A percentile compares a stretch with the other conserved stretches of the same genome.
phyloP scores from a whole-genome alignment of 2,888 invertebrate species.

The Athrips mouffetella region DNA sequence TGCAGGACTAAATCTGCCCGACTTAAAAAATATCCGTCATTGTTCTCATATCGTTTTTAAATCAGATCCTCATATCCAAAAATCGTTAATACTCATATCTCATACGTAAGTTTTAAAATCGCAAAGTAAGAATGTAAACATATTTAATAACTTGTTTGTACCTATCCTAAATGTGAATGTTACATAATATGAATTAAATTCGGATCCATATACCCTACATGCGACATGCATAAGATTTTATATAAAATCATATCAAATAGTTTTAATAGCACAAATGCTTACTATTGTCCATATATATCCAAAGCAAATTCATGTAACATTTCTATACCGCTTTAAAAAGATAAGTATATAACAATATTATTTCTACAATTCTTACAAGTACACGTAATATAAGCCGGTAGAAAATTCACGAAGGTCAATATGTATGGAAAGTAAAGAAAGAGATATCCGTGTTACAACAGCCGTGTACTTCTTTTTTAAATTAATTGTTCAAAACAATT shows the following conservation, averaged over 20 bases:
- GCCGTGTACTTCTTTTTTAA: too few relatives aligned
- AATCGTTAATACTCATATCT: slow-evolving; percentile 30
- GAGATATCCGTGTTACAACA: too few relatives aligned
- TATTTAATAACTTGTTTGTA: slow-evolving; percentile 37
- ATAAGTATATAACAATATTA: too few relatives aligned
- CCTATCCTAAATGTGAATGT: slow-evolving; percentile 55
- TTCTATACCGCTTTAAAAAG: too few relatives aligned
- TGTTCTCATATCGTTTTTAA: slow-evolving; percentile 41
- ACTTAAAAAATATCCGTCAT: not conserved
- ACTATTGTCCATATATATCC: slow-evolving; percentile 45
- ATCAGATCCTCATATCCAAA: not conserved
- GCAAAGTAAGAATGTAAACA: slow-evolving; percentile 14
- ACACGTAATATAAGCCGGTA: too few relatives aligned
- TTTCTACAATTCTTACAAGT: too few relatives aligned
- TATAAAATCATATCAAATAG: slow-evolving; percentile 37
- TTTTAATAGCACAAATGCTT: slow-evolving; percentile 37
- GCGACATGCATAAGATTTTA: slow-evolving; percentile 38
- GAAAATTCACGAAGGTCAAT: too few relatives aligned
- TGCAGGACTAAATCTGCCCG: too few relatives aligned
- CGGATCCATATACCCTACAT: slow-evolving; percentile 38
- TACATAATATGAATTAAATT: slow-evolving; percentile 48
- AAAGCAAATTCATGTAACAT: too few relatives aligned
- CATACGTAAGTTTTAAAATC: slow-evolving; percentile 37
- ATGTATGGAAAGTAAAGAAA: too few relatives aligned
- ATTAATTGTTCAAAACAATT: too few relatives aligned